Conservation (phyloP, 2,797 vertebrate genomes). For the Heliangelus exortis region DNA sequence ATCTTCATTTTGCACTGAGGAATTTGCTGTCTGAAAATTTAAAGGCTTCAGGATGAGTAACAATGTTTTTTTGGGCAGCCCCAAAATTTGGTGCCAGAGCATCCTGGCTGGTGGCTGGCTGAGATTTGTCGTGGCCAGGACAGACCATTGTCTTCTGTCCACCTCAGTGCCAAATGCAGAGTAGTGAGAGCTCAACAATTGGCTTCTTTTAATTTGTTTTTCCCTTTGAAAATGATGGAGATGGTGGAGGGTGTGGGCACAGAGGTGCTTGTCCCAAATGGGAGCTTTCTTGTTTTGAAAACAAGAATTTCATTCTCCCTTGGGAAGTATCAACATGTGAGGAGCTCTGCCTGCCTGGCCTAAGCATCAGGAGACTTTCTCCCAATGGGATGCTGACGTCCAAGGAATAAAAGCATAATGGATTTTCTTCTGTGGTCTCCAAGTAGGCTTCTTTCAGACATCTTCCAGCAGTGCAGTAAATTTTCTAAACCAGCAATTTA, state of each 20-base stretch:
- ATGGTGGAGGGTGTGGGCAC: background rate
- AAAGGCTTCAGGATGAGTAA: background rate
- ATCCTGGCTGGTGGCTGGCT: background rate
- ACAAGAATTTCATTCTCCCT: background rate
- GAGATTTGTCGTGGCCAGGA: background rate
- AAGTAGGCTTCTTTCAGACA: background rate
- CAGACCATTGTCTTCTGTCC: background rate
- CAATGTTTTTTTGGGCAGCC: background rate
- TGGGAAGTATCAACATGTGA: background rate
- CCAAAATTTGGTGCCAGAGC: background rate
- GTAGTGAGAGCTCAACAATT: background rate
- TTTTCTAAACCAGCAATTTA: background rate
- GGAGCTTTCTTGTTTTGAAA: background rate
- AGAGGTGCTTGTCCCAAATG: background rate
- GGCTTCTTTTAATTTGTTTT: background rate
- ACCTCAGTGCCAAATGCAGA: fast-evolving
- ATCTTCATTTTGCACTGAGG: background rate
- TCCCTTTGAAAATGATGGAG: background rate
- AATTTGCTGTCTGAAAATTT: background rate
- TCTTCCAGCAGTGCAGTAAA: background rate
- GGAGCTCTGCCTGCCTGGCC: background rate
- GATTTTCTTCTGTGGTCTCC: background rate
- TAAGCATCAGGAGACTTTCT: background rate
- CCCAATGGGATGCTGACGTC: background rate
- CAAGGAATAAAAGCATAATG: background rate